Percentiles rank a stretch among this genome's conserved stretches.
Evolutionary conservation across 2,888 invertebrate species (phyloP).

Genomic region (Drosophila histrio): DNA sequence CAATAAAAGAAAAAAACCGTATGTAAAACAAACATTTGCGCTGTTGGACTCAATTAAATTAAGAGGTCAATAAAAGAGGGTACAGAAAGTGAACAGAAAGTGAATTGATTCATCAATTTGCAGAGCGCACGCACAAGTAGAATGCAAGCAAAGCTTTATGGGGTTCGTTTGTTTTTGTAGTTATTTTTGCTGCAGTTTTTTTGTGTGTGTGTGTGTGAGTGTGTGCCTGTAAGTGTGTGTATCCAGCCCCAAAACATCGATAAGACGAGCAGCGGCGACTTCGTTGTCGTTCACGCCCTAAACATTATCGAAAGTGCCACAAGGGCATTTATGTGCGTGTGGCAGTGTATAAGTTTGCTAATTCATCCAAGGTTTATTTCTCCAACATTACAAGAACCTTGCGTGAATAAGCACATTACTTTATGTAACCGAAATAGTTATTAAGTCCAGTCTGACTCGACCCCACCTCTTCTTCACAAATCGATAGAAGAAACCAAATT

Average conservation of each 20-base stretch:
- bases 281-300: constrained; percentile 65
- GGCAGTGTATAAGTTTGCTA: neutral
- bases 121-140: constrained; percentile 4
- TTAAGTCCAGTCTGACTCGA: neutral
- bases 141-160: constrained; percentile 11
- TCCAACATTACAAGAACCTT: neutral
- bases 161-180: constrained; percentile 27
- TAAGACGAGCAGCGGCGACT: constrained; percentile 51
- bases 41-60: constrained; percentile 31
- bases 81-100: constrained; percentile 28
- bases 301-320: constrained; percentile 42
- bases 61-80: constrained; percentile 55
- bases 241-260: constrained; percentile 41
- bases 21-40: constrained; percentile 25
- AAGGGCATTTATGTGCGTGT: neutral
- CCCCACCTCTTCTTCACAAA: constrained; percentile 3
- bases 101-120: constrained; percentile 62
- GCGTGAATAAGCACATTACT: constrained; percentile 4
- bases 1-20: neutral
- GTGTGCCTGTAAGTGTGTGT: constrained; percentile 2
- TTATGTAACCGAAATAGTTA: constrained; percentile 18
- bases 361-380: constrained; percentile 37
- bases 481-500: constrained; percentile 27
- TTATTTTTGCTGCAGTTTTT: constrained; percentile 22
- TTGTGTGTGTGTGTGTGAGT: constrained; percentile 2